Conservation (phyloP, 92 coral and sea anemone genomes). For the Phymanthus crucifer region DNA sequence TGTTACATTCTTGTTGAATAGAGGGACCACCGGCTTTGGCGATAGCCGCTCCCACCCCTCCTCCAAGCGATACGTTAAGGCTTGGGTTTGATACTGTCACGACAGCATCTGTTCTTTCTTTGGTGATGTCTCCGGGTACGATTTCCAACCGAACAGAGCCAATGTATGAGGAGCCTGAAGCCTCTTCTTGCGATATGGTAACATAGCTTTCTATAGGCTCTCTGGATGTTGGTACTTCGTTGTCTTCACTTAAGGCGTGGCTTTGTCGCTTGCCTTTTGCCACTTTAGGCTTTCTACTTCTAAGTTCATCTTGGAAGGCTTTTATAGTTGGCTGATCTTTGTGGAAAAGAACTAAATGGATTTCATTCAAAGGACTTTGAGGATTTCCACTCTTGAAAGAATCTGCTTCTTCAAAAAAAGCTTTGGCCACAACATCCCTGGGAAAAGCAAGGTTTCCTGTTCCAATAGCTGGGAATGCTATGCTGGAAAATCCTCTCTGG, state of each 20-base stretch:
- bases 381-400: conserved; percentile 53
- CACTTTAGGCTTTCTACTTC: neutral
- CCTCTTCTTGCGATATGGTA: neutral
- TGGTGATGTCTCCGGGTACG: conserved; percentile 68
- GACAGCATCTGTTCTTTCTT: conserved; percentile 73
- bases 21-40: conserved; percentile 59
- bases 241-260: neutral
- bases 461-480: conserved; percentile 87
- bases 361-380: conserved; percentile 44
- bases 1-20: conserved; percentile 60
- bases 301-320: conserved; percentile 55
- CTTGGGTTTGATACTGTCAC: conserved; percentile 50
- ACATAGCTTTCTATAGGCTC: neutral
- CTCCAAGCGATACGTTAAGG: conserved; percentile 46
- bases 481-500: conserved; percentile 47
- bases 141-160: conserved; percentile 55
- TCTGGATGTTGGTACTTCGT: neutral
- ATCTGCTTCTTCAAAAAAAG: conserved; percentile 62
- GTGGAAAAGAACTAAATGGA: conserved; percentile 66
- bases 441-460: conserved; percentile 78
- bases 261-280: neutral
- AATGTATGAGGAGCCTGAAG: neutral
- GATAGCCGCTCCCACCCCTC: conserved; percentile 72
- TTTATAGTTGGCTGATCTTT: conserved; percentile 51
- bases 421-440: conserved; percentile 56